Base-by-base conservation (phyloP, 2,797 vertebrate species). In the Artibeus lituratus region DNA sequence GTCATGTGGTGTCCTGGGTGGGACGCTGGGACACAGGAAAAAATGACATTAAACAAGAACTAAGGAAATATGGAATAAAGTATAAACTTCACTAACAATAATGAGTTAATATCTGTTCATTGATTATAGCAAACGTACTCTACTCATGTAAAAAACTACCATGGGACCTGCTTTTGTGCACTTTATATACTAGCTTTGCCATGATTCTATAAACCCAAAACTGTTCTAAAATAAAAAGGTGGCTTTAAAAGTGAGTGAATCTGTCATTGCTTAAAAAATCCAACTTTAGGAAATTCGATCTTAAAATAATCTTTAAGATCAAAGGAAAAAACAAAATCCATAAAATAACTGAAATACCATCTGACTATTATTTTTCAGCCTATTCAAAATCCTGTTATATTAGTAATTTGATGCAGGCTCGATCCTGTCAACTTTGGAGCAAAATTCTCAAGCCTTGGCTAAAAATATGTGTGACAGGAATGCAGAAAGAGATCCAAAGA, bases 251-350 rank as follows among this genome's bases (percentile, higher is more conserved):
- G 67, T 62, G 37, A 90, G 87, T 67, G 11, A 55, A 15, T 74
- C 47, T 90, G 5, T 29, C 44, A n/a, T 90, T 95, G 74, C n/a
- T 96, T 96, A 91, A 83, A 76, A 78, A 53, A 86, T 42, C 12
- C 21, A 87, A 55, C 72, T 51, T 76, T 49, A 92, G 51, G 59
- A 80, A 91, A 89, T 69, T 82, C 86, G 44, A 94, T 10, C 22
- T 77, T 21, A 73, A 82, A 90, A 49, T 70, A 69, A 86, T 10
- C 24, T 94, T 57, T 96, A 62, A 85, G 12, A 70, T 69, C 26
- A 55, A 93, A 93, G 37, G 59, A 82, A 47, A 95, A 39, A 65
- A 88, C 19, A 62, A 90, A 86, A 18, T 47, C 51, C 80, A 57
- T 10, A 55, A 85, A 91, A 73, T 53, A 73, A 83, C 53, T 32